Percentiles rank a stretch among this genome's conserved stretches.
phyloP scores from a whole-genome alignment of 2,888 invertebrate genomes.

The Dryobotodes eremita region DNA sequence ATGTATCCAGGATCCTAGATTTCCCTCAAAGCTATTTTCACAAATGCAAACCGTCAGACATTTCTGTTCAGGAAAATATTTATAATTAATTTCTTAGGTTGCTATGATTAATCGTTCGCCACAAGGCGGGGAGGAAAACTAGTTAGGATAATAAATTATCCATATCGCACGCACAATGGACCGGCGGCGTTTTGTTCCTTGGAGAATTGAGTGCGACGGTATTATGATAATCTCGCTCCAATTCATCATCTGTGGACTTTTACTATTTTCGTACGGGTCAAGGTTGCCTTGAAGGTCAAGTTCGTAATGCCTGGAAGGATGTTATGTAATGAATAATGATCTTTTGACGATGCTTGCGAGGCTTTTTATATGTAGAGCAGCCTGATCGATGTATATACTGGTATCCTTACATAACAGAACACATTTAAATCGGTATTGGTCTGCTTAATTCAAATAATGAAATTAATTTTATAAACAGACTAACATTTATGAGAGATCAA shows the following conservation, averaged over 20 bases:
- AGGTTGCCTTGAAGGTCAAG: constrained; percentile 57
- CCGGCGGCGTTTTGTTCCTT: constrained; percentile 70
- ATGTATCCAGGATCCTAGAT: constrained; percentile 20
- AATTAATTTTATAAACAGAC: not conserved
- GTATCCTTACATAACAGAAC: not conserved
- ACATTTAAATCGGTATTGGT: not conserved
- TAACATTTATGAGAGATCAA: not conserved
- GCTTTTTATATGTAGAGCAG: constrained; percentile 37
- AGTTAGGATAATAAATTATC: constrained; percentile 67
- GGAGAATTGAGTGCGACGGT: constrained; percentile 63
- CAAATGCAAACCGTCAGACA: constrained; percentile 45
- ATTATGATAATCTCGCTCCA: constrained; percentile 69
- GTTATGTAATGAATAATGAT: constrained; percentile 48
- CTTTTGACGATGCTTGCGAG: constrained; percentile 9
- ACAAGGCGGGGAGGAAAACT: constrained; percentile 54
- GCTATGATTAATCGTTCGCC: constrained; percentile 69
- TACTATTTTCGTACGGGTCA: constrained; percentile 57
- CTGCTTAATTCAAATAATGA: not conserved
- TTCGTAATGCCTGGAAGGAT: constrained; percentile 42
- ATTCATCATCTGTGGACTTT: constrained; percentile 71
- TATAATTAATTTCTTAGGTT: constrained; percentile 71
- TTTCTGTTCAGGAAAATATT: constrained; percentile 53
- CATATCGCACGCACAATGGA: constrained; percentile 68
- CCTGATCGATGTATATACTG: not conserved
- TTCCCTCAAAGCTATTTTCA: constrained; percentile 9